These are phyloP conservation scores for Euplexia lucipara DNA, from an alignment of 2,888 invertebrate species.

Conservation along the genomic window DNA sequence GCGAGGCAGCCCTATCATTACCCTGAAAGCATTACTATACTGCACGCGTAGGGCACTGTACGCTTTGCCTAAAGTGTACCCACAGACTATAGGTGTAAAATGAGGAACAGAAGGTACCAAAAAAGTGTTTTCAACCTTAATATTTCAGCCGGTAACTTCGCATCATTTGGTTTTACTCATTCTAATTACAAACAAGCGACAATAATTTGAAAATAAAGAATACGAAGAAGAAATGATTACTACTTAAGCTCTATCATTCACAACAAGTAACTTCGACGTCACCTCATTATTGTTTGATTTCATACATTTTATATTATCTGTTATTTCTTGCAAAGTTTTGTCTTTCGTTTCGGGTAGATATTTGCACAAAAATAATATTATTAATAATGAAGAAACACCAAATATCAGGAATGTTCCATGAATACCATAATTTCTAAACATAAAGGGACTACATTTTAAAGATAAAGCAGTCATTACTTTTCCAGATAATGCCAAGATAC, in stretches of 20 bases:
- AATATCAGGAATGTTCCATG: slow-evolving; percentile 69
- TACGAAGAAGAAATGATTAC: background rate
- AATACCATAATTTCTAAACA: slow-evolving; percentile 61
- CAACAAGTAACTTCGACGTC: slow-evolving; percentile 1
- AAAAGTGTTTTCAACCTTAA: too few relatives aligned
- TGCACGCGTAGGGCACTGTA: too few relatives aligned
- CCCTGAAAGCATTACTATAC: too few relatives aligned
- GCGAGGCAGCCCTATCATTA: too few relatives aligned
- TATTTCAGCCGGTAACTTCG: too few relatives aligned
- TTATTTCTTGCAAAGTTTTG: slow-evolving; percentile 64
- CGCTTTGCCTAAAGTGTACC: too few relatives aligned
- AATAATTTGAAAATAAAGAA: too few relatives aligned
- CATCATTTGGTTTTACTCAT: too few relatives aligned
- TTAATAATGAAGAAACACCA: slow-evolving; percentile 51
- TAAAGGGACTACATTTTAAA: slow-evolving; percentile 67
- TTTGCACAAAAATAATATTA: slow-evolving; percentile 63
- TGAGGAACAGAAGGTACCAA: too few relatives aligned
- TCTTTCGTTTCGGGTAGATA: slow-evolving; percentile 76
- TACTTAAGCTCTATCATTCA: too few relatives aligned
- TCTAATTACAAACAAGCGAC: too few relatives aligned
- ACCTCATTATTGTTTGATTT: slow-evolving; percentile 6
- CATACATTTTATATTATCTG: slow-evolving; percentile 25
- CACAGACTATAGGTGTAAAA: too few relatives aligned
- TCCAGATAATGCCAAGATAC: slow-evolving; percentile 38
- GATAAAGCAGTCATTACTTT: slow-evolving; percentile 26